Percentiles rank a stretch among this genome's conserved stretches.
Conservation (phyloP, 2,888 invertebrate genomes). For the Papilio protenor region DNA sequence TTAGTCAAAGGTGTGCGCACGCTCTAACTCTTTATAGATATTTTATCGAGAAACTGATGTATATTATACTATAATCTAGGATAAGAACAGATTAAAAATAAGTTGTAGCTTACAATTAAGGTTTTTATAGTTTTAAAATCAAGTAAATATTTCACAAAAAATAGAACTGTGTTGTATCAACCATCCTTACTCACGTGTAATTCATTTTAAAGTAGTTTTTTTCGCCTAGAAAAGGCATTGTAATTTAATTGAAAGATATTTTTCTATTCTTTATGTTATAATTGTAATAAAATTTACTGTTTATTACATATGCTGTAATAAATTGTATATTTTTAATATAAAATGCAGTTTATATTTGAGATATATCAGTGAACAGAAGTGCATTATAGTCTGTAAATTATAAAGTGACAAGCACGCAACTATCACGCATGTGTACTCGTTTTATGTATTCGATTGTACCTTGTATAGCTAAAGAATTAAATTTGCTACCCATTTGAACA, state of each 20-base stretch:
- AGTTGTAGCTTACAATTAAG: no score
- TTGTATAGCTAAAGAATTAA: not conserved
- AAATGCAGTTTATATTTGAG: not conserved
- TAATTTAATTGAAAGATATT: no score
- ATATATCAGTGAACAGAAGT: not conserved
- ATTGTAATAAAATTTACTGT: not conserved
- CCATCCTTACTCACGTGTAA: no score
- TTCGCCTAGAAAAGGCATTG: no score
- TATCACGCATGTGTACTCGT: not conserved
- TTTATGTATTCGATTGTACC: not conserved
- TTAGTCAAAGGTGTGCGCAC: no score
- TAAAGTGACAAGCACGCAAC: conserved; percentile 16
- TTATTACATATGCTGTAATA: conserved; percentile 1
- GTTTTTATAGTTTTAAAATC: no score
- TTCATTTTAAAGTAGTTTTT: no score
- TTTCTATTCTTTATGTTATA: not conserved
- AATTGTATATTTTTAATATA: not conserved
- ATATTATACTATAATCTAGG: not conserved
- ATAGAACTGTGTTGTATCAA: no score
- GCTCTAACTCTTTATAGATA: not conserved
- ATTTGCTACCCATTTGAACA: not conserved
- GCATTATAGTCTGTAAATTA: conserved; percentile 3
- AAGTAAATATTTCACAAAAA: no score
- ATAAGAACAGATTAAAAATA: no score
- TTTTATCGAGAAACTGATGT: not conserved